These are phyloP conservation scores for Chironomus striatipennis DNA, from an alignment of 1,140 invertebrate species.

Conservation along the genomic window DNA sequence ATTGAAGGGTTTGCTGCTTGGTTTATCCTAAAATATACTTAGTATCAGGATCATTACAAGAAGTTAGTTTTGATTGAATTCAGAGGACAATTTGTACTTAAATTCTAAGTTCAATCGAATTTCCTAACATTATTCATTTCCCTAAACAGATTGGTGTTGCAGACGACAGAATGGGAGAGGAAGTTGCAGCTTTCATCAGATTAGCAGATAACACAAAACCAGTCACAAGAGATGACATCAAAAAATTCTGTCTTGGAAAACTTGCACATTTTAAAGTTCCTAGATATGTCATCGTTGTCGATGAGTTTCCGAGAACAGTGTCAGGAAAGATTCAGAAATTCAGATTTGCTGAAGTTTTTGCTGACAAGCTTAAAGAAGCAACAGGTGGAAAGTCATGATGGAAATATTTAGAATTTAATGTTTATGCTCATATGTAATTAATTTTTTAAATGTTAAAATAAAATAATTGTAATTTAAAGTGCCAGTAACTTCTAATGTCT, in stretches of 20 bases:
- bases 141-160: conserved; percentile 50
- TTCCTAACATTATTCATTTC: too few relatives aligned
- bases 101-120: too few relatives aligned
- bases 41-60: too few relatives aligned
- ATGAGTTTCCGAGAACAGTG: conserved; percentile 69
- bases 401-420: too few relatives aligned
- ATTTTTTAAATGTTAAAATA: too few relatives aligned
- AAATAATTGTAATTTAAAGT: too few relatives aligned
- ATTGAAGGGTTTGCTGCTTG: conserved; percentile 5
- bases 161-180: conserved; percentile 75
- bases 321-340: conserved; percentile 81
- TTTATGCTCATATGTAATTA: too few relatives aligned
- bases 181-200: conserved; percentile 67
- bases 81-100: too few relatives aligned
- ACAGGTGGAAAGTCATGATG: too few relatives aligned
- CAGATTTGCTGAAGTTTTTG: conserved; percentile 46
- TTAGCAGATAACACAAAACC: conserved; percentile 34
- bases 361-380: neutral
- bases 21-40: too few relatives aligned
- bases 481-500: too few relatives aligned
- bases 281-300: conserved; percentile 57
- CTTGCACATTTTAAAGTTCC: conserved; percentile 82
- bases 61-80: too few relatives aligned
- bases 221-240: conserved; percentile 53
- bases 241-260: conserved; percentile 61